Conservation (phyloP, 2,888 invertebrate species). For the Metalampra italica region DNA sequence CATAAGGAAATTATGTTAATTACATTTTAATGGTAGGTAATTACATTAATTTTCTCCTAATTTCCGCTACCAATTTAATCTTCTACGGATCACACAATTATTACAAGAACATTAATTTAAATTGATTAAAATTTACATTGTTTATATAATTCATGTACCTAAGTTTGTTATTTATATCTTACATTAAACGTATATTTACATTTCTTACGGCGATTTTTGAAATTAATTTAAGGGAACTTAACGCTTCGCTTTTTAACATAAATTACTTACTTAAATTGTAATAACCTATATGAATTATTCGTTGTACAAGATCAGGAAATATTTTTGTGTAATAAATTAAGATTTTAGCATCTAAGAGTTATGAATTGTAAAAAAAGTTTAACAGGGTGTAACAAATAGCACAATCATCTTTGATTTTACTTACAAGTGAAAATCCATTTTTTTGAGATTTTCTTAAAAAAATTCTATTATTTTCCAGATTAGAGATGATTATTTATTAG, state of each 20-base stretch:
- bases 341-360: too few species aligned
- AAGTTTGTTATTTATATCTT: background rate
- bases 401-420: too few species aligned
- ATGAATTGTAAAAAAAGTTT: too few species aligned
- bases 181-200: background rate
- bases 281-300: slow-evolving; percentile 1
- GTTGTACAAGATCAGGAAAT: slow-evolving; percentile 5
- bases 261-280: background rate
- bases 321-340: background rate
- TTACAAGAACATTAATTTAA: slow-evolving; percentile 48
- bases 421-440: too few species aligned
- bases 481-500: too few species aligned
- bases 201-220: background rate
- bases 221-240: background rate
- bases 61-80: slow-evolving; percentile 34
- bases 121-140: slow-evolving; percentile 24
- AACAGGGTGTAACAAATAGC: too few species aligned
- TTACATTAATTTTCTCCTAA: slow-evolving; percentile 33
- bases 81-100: slow-evolving; percentile 61
- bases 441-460: too few species aligned
- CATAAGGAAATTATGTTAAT: slow-evolving; percentile 4
- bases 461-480: too few species aligned
- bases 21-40: slow-evolving; percentile 9
- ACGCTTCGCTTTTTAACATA: background rate
- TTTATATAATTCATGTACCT: slow-evolving; percentile 8